phyloP scores from a whole-genome alignment of 2,113 vertebrate genomes.

The Connochaetes taurinus region DNA sequence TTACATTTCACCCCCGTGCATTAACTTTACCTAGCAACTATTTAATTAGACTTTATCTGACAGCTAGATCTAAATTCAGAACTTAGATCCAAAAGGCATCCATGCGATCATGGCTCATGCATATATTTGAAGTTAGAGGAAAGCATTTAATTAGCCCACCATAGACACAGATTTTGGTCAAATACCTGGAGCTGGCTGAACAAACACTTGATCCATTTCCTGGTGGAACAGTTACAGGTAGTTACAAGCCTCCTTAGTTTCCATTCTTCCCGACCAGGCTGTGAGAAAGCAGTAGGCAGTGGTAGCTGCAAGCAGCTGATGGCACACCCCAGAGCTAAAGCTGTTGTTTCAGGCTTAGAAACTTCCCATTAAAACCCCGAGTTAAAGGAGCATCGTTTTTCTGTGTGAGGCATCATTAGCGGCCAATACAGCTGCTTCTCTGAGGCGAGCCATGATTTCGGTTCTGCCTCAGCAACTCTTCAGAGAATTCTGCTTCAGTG shows the following conservation, averaged over 20 bases:
- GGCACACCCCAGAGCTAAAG: conserved; percentile 41
- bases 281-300: conserved; percentile 31
- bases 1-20: neutral
- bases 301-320: conserved; percentile 7
- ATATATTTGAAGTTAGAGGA: conserved; percentile 52
- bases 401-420: conserved; percentile 47
- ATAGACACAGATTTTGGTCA: conserved; percentile 4
- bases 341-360: conserved; percentile 54
- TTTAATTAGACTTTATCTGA: conserved; percentile 53
- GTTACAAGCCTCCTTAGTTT: conserved; percentile 55
- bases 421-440: neutral
- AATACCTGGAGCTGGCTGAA: conserved; percentile 77
- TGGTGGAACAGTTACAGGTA: conserved; percentile 65
- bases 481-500: conserved; percentile 63
- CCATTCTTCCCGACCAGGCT: conserved; percentile 54
- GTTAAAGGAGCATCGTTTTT: conserved; percentile 31
- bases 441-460: conserved; percentile 68
- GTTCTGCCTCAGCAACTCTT: conserved; percentile 75
- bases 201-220: conserved; percentile 74
- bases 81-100: neutral
- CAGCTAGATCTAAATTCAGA: conserved; percentile 46
- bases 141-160: conserved; percentile 40
- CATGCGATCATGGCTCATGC: conserved; percentile 12
- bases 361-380: conserved; percentile 52
- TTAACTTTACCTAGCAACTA: conserved; percentile 33